Percentiles rank a stretch among this genome's conserved stretches.
Conservation (phyloP, 2,888 invertebrate species). For the Rhingia rostrata region DNA sequence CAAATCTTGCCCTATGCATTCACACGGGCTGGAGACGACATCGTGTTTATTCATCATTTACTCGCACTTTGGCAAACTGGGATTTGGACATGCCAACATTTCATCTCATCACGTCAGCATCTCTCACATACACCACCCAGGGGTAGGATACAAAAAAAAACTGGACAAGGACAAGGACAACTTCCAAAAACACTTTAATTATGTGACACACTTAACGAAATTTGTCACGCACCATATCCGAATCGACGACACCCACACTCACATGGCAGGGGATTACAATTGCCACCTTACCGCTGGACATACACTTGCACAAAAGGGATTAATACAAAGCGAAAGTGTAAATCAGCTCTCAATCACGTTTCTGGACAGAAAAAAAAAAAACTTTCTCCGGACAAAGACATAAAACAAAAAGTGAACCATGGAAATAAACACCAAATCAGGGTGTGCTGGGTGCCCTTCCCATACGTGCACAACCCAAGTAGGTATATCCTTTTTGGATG, state of each 20-base stretch:
- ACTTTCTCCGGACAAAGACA: conserved; percentile 17
- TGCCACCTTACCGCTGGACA: not conserved
- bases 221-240: conserved; percentile 57
- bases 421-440: not conserved
- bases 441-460: not conserved
- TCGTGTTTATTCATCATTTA: conserved; percentile 67
- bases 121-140: conserved; percentile 28
- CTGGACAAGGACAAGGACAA: conserved; percentile 16
- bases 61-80: conserved; percentile 55
- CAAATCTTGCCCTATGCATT: conserved; percentile 52
- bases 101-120: conserved; percentile 62
- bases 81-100: conserved; percentile 47
- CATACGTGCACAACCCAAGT: conserved; percentile 11
- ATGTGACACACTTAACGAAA: conserved; percentile 61
- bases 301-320: conserved; percentile 36
- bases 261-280: conserved; percentile 28
- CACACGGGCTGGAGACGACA: conserved; percentile 22
- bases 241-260: conserved; percentile 17
- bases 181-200: conserved; percentile 56
- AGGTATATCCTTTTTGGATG: not conserved
- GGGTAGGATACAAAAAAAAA: conserved; percentile 40
- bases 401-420: conserved; percentile 4
- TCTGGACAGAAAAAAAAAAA: conserved; percentile 4
- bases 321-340: conserved; percentile 62
- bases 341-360: conserved; percentile 65